Evolutionary conservation across 2,888 invertebrate species (phyloP).

Genomic region (Rhagonycha lutea): DNA sequence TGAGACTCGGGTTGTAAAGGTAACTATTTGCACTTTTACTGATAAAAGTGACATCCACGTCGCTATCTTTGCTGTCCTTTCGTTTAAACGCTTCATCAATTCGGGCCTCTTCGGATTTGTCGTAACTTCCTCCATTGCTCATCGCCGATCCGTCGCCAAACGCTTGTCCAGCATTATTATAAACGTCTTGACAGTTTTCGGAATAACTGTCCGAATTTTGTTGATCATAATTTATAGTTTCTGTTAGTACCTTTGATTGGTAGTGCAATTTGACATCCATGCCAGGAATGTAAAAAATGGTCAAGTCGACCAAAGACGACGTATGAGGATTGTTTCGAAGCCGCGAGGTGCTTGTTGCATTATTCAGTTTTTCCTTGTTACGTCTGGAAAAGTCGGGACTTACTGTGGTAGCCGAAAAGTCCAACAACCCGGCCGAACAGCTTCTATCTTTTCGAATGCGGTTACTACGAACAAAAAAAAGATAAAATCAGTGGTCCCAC

Average conservation of each 20-base stretch:
- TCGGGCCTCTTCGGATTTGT: slow-evolving; percentile 48
- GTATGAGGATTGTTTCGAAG: slow-evolving; percentile 51
- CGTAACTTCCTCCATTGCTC: slow-evolving; percentile 33
- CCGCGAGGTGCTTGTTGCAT: slow-evolving; percentile 47
- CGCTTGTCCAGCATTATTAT: slow-evolving; percentile 3
- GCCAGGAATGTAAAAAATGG: slow-evolving; percentile 89
- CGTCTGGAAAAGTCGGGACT: slow-evolving; percentile 53
- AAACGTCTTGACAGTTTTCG: slow-evolving; percentile 10
- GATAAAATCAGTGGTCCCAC: background rate
- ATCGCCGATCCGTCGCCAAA: slow-evolving; percentile 13
- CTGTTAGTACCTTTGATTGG: slow-evolving; percentile 45
- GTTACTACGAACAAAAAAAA: slow-evolving; percentile 41
- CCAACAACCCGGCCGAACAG: slow-evolving; percentile 53
- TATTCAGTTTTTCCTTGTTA: slow-evolving; percentile 51
- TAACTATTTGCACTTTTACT: slow-evolving; percentile 3
- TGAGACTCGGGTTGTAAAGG: background rate
- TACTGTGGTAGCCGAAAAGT: slow-evolving; percentile 46
- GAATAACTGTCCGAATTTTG: slow-evolving; percentile 4
- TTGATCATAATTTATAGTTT: slow-evolving; percentile 6
- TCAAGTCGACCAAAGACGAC: slow-evolving; percentile 71
- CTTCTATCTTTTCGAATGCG: slow-evolving; percentile 74
- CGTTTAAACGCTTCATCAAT: slow-evolving; percentile 53
- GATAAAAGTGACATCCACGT: background rate
- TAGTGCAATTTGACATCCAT: slow-evolving; percentile 70
- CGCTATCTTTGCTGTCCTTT: slow-evolving; percentile 37